Conservation (phyloP, 35 echinoderm and acorn worm genomes). For the Strongylocentrotus purpuratus region DNA sequence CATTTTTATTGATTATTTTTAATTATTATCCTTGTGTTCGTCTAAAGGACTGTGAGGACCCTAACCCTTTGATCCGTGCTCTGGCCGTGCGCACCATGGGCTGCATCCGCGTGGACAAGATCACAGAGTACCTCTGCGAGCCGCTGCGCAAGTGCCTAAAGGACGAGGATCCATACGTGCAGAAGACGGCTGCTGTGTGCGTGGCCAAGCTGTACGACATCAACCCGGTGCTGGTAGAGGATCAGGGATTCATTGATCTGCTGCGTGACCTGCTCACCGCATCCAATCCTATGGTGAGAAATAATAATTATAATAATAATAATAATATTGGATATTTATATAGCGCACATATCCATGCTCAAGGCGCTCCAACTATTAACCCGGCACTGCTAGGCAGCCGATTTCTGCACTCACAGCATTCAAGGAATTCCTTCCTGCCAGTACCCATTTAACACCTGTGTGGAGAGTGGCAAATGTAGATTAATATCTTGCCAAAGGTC, state of each 20-base stretch:
- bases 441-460: too few relatives aligned
- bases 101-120: constrained; percentile 98
- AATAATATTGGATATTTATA: too few relatives aligned
- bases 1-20: not conserved
- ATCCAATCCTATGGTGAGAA: constrained; percentile 97
- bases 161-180: constrained; percentile 97
- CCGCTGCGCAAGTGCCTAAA: constrained; percentile 96
- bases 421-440: too few relatives aligned
- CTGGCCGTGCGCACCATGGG: constrained; percentile 99
- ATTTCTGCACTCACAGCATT: too few relatives aligned
- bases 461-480: too few relatives aligned
- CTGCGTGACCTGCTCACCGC: constrained; percentile 90
- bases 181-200: constrained; percentile 98
- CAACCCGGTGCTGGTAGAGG: constrained; percentile 95
- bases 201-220: constrained; percentile 98
- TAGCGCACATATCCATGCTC: too few relatives aligned
- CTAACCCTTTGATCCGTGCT: constrained; percentile 92
- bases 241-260: constrained; percentile 98
- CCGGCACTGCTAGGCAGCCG: too few relatives aligned
- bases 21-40: not conserved
- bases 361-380: too few relatives aligned
- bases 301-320: not conserved
- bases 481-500: too few relatives aligned
- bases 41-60: constrained; percentile 96
- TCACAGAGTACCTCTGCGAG: constrained; percentile 98